phyloP scores from a whole-genome alignment of 2,797 vertebrate species.

The Cuniculus paca region DNA sequence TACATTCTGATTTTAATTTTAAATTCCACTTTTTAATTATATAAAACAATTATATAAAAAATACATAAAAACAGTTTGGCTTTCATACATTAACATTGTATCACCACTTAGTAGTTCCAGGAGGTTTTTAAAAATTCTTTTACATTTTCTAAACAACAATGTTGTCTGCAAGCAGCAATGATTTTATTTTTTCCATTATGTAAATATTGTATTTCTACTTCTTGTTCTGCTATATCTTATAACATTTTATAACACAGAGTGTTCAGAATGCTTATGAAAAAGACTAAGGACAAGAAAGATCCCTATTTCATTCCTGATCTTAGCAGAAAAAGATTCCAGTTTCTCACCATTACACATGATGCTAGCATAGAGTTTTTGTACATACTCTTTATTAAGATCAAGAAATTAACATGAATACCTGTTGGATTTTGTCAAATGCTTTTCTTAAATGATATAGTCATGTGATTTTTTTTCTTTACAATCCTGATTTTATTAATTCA shows the following conservation, averaged over 20 bases:
- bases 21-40: background rate
- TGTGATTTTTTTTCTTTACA: too few relatives aligned
- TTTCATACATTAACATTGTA: background rate
- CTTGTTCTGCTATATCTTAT: background rate
- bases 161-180: too few relatives aligned
- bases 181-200: background rate
- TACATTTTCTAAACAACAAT: too few relatives aligned
- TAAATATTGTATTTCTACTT: background rate
- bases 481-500: too few relatives aligned
- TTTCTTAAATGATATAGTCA: background rate
- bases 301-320: background rate
- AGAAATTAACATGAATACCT: too few relatives aligned
- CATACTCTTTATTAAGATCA: too few relatives aligned
- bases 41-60: too few relatives aligned
- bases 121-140: background rate
- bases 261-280: background rate
- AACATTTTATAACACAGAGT: background rate
- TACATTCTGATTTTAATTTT: background rate
- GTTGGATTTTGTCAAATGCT: background rate
- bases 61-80: background rate
- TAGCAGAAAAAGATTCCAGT: too few relatives aligned
- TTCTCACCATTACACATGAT: too few relatives aligned
- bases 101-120: background rate
- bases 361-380: too few relatives aligned
- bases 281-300: background rate